Conservation (phyloP, 2,888 invertebrate genomes). For the Andrena camellia region DNA sequence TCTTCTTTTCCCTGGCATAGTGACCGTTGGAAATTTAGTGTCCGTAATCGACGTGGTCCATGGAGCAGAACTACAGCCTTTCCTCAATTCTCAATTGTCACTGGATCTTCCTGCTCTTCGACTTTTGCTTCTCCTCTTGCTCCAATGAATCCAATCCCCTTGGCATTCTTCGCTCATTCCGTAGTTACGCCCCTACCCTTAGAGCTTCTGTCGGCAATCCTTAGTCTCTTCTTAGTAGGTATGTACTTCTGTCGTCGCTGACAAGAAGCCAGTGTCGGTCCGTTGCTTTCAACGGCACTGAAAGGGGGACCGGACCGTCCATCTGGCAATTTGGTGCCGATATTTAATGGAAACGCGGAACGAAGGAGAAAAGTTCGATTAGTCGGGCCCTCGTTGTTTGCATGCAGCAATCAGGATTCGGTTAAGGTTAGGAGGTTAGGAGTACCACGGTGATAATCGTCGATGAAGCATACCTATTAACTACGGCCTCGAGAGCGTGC, state of each 20-base stretch:
- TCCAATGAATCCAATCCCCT: conserved; percentile 26
- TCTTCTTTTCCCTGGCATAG: neutral
- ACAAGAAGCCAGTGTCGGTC: conserved; percentile 6
- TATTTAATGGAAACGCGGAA: neutral
- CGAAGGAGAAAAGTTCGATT: neutral
- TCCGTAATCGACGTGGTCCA: neutral
- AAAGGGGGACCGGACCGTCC: too few relatives aligned
- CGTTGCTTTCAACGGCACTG: neutral
- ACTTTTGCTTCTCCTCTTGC: conserved; percentile 7
- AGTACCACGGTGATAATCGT: neutral
- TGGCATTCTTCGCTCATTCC: conserved; percentile 33
- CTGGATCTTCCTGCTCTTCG: neutral
- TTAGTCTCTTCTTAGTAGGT: too few relatives aligned
- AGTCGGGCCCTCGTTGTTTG: neutral
- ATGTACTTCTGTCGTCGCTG: conserved; percentile 12
- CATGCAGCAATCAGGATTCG: neutral
- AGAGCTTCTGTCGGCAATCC: conserved; percentile 3
- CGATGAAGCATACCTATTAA: neutral
- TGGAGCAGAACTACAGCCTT: neutral
- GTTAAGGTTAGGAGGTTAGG: neutral
- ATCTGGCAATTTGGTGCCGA: neutral
- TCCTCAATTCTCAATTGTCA: neutral
- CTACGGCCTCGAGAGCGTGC: neutral
- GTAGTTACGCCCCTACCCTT: conserved; percentile 37
- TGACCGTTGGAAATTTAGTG: neutral